These are phyloP conservation scores for Sarcophaga rosellei DNA, from an alignment of 2,888 invertebrate species.

Conservation along the genomic window DNA sequence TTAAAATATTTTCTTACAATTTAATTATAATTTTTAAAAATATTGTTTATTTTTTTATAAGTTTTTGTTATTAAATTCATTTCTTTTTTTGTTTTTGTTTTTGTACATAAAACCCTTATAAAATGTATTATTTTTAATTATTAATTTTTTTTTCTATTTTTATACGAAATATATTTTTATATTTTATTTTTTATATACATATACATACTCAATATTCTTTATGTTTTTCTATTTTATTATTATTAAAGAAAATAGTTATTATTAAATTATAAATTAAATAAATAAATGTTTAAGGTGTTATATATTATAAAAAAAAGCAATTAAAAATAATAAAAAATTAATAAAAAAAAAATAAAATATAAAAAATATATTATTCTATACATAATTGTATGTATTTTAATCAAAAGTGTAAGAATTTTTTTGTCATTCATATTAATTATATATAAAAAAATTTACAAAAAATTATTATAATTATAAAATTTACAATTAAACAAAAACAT, in stretches of 20 bases:
- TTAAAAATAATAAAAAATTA: conserved; percentile 70
- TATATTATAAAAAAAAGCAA: conserved; percentile 72
- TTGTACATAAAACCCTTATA: neutral
- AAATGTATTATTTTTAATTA: conserved; percentile 31
- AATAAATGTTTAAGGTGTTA: conserved; percentile 73
- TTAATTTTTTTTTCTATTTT: conserved; percentile 35
- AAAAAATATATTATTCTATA: conserved; percentile 74
- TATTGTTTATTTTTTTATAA: conserved; percentile 68
- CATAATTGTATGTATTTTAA: conserved; percentile 80
- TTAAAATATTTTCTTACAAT: conserved; percentile 72
- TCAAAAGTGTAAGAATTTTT: conserved; percentile 73
- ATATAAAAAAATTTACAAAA: conserved; percentile 80
- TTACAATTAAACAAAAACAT: conserved; percentile 73
- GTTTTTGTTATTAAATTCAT: neutral
- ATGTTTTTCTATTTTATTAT: conserved; percentile 41
- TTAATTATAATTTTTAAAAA: conserved; percentile 67
- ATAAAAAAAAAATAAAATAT: conserved; percentile 69
- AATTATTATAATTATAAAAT: conserved; percentile 79
- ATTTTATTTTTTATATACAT: conserved; percentile 26
- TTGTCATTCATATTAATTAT: conserved; percentile 71
- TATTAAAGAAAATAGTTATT: conserved; percentile 56
- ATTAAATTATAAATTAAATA: conserved; percentile 49
- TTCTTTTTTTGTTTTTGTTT: neutral
- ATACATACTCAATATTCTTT: conserved; percentile 63
- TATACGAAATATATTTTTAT: conserved; percentile 60